Evolutionary conservation across 2,797 vertebrate species (phyloP).

Genomic region (Orestias chungarensis): DNA sequence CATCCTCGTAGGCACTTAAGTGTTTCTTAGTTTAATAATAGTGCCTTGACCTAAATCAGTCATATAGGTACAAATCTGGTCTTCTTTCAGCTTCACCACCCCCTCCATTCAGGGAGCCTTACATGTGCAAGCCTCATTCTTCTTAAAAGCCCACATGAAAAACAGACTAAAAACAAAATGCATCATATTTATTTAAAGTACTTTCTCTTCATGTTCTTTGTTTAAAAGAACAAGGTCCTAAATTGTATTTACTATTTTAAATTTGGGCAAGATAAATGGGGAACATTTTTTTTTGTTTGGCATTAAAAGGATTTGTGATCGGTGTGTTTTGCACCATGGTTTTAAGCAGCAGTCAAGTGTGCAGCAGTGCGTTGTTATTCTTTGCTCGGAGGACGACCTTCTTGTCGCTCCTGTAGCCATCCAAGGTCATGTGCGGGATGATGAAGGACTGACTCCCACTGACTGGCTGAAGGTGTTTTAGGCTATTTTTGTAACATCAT

Average conservation of each 20-base stretch:
- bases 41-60: conserved; percentile 79
- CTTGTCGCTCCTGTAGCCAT: conserved; percentile 44
- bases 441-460: conserved; percentile 42
- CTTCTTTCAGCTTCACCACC: conserved; percentile 44
- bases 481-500: conserved; percentile 64
- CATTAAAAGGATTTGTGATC: conserved; percentile 50
- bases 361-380: conserved; percentile 42
- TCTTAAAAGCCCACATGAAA: conserved; percentile 14
- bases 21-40: conserved; percentile 78
- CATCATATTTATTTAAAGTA: neutral
- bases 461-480: conserved; percentile 61
- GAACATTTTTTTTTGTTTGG: conserved; percentile 16
- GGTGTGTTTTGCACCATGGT: conserved; percentile 20
- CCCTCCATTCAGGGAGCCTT: conserved; percentile 18
- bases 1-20: conserved; percentile 67
- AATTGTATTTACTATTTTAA: neutral
- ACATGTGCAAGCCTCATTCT: conserved; percentile 17
- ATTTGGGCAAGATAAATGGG: conserved; percentile 22
- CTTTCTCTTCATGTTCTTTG: neutral
- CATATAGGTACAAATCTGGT: conserved; percentile 67
- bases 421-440: conserved; percentile 66
- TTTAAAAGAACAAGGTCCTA: neutral
- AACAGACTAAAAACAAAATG: conserved; percentile 4
- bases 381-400: conserved; percentile 47
- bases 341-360: conserved; percentile 39